phyloP scores from a whole-genome alignment of 2,113 vertebrate species.

The Tautogolabrus adspersus region DNA sequence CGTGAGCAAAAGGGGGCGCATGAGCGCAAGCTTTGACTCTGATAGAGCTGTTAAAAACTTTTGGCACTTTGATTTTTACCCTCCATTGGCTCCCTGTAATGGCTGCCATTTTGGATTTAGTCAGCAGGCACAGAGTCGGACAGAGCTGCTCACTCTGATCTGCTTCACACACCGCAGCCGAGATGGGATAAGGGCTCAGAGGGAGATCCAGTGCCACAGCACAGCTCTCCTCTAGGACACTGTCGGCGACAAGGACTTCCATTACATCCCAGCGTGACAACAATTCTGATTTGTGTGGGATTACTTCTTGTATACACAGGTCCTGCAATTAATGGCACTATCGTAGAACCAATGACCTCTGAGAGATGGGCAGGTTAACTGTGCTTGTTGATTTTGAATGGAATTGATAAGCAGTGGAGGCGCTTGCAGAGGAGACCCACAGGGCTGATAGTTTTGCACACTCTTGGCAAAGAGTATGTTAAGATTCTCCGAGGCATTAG shows the following conservation, averaged over 20 bases:
- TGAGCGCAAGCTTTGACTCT: conserved; percentile 44
- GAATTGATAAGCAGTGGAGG: not conserved
- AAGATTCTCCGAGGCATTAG: conserved; percentile 20
- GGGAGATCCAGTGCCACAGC: conserved; percentile 37
- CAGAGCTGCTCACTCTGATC: conserved; percentile 73
- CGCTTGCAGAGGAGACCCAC: conserved; percentile 44
- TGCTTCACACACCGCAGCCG: conserved; percentile 59
- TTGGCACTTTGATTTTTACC: conserved; percentile 64
- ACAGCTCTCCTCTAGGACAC: conserved; percentile 32
- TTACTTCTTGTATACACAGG: conserved; percentile 14
- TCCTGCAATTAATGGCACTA: not conserved
- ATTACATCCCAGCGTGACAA: conserved; percentile 28
- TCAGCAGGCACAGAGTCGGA: conserved; percentile 53
- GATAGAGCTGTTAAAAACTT: conserved; percentile 71
- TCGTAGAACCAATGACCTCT: not conserved
- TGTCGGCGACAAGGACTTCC: conserved; percentile 37
- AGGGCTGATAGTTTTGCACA: conserved; percentile 50
- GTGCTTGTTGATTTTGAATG: conserved; percentile 8
- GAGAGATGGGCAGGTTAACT: not conserved
- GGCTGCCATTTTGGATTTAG: conserved; percentile 79
- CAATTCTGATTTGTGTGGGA: conserved; percentile 36
- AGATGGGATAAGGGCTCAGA: conserved; percentile 45
- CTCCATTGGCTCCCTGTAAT: conserved; percentile 72
- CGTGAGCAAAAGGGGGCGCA: conserved; percentile 14
- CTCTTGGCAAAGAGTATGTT: not conserved